A percentile compares a stretch with the other conserved stretches of the same genome.
These are phyloP conservation scores for Phoenoteleia sp. DNA, from an alignment of 2,888 invertebrate species.

Conservation along the genomic window DNA sequence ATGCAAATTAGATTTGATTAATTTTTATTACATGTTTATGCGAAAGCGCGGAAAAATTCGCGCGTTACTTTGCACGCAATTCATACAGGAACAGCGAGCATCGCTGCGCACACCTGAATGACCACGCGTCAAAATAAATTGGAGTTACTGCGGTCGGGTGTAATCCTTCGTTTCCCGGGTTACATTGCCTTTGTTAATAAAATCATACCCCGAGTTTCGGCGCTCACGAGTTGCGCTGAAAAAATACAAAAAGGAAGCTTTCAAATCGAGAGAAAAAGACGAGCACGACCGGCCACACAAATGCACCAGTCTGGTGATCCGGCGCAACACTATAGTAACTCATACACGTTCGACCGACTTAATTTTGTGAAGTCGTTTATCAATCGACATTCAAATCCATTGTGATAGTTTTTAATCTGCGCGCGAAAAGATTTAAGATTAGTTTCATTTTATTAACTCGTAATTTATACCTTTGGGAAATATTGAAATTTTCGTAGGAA, in stretches of 20 bases:
- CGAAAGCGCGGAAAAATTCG: slow-evolving; percentile 57
- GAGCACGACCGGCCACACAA: slow-evolving; percentile 43
- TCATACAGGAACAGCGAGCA: slow-evolving; percentile 57
- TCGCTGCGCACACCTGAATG: slow-evolving; percentile 72
- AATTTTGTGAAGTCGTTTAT: slow-evolving; percentile 81
- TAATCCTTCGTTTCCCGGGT: slow-evolving; percentile 78
- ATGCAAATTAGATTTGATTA: slow-evolving; percentile 49
- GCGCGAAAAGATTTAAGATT: slow-evolving; percentile 53
- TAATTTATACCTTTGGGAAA: slow-evolving; percentile 38
- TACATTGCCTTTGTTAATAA: slow-evolving; percentile 82
- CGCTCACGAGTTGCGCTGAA: slow-evolving; percentile 67
- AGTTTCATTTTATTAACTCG: slow-evolving; percentile 64
- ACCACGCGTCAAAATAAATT: slow-evolving; percentile 78
- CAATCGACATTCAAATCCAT: slow-evolving; percentile 79
- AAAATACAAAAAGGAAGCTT: slow-evolving; percentile 66
- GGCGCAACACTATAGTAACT: slow-evolving; percentile 38
- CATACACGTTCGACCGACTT: slow-evolving; percentile 73
- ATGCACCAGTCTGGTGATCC: slow-evolving; percentile 55
- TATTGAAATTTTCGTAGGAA: slow-evolving; percentile 1
- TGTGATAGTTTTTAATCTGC: slow-evolving; percentile 67
- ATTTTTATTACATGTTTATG: slow-evolving; percentile 53
- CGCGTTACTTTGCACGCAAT: slow-evolving; percentile 55
- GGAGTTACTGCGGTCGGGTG: slow-evolving; percentile 79
- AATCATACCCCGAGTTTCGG: slow-evolving; percentile 77
- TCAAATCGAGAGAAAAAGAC: slow-evolving; percentile 64